These are phyloP conservation scores for Aurelia coerulea DNA, from an alignment of 30 jellyfish, hydroid and myxozoan species.

Conservation along the genomic window DNA sequence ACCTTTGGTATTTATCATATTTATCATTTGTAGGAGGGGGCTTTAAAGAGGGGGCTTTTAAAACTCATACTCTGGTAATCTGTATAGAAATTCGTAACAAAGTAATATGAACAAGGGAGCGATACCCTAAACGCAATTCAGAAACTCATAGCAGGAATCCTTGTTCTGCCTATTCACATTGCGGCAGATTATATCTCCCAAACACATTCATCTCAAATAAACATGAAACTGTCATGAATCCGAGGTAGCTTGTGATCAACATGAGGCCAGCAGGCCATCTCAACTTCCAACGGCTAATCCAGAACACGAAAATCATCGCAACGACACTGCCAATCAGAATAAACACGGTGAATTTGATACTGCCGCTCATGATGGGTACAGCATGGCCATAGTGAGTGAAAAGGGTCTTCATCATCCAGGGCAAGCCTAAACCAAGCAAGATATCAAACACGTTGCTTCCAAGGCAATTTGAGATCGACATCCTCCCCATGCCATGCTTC, in stretches of 20 bases:
- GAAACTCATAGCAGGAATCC: no score
- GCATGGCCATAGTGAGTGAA: constrained; percentile 79
- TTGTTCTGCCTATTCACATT: constrained; percentile 30
- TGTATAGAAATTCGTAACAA: no score
- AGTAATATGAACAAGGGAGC: no score
- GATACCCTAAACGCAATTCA: no score
- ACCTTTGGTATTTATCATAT: no score
- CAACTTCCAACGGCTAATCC: constrained; percentile 79
- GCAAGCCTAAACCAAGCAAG: constrained; percentile 95
- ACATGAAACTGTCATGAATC: constrained; percentile 68
- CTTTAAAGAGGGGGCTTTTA: no score
- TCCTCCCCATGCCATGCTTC: constrained; percentile 87
- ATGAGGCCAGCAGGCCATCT: constrained; percentile 75
- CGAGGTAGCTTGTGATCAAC: constrained; percentile 64
- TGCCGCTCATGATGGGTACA: constrained; percentile 79
- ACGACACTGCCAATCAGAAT: constrained; percentile 79
- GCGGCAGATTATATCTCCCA: constrained; percentile 67
- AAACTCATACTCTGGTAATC: no score
- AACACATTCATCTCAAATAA: constrained; percentile 80
- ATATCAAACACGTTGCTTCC: constrained; percentile 98
- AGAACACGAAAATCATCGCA: constrained; percentile 71
- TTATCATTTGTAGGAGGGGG: no score
- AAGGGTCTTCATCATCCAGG: constrained; percentile 93
- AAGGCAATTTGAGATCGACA: constrained; percentile 95
- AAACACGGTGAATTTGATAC: constrained; percentile 81